A percentile compares a stretch with the other conserved stretches of the same genome.
Evolutionary conservation across 2,113 vertebrate species (phyloP).

Genomic region (Machaerirhynchus nigripectus): DNA sequence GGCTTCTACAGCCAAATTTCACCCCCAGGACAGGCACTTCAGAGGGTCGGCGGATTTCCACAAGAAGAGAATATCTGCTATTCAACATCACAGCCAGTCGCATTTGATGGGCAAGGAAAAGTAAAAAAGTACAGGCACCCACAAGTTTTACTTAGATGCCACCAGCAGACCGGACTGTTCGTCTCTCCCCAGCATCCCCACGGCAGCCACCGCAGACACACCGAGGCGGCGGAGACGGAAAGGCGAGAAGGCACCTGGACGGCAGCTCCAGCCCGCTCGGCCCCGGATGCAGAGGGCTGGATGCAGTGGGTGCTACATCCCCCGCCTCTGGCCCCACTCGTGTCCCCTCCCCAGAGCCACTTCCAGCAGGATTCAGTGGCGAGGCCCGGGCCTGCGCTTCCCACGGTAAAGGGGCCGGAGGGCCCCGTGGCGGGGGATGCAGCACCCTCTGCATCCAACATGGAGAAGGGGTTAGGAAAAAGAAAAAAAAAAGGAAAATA

Average conservation of each 20-base stretch:
- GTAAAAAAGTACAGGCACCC: neutral
- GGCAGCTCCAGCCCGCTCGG: neutral
- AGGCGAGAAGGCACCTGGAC: neutral
- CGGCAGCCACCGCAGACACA: neutral
- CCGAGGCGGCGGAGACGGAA: rapidly evolving
- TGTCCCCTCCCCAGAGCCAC: no score
- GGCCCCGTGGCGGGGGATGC: neutral
- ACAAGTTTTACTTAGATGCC: neutral
- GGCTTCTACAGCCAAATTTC: neutral
- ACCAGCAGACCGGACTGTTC: neutral
- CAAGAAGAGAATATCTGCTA: neutral
- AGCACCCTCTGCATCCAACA: neutral
- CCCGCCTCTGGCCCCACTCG: neutral
- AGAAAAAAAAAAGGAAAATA: neutral
- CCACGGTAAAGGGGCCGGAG: neutral
- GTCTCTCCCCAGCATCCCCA: neutral
- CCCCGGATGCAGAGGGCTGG: neutral
- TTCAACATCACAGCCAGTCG: neutral
- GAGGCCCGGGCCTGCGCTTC: neutral
- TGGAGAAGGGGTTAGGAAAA: rapidly evolving
- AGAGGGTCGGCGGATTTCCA: neutral
- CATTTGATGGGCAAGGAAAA: neutral
- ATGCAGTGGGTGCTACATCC: neutral
- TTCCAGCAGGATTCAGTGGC: neutral
- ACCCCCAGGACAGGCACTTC: neutral